These are phyloP conservation scores for Tholera decimalis DNA, from an alignment of 2,888 invertebrate species.

Conservation along the genomic window DNA sequence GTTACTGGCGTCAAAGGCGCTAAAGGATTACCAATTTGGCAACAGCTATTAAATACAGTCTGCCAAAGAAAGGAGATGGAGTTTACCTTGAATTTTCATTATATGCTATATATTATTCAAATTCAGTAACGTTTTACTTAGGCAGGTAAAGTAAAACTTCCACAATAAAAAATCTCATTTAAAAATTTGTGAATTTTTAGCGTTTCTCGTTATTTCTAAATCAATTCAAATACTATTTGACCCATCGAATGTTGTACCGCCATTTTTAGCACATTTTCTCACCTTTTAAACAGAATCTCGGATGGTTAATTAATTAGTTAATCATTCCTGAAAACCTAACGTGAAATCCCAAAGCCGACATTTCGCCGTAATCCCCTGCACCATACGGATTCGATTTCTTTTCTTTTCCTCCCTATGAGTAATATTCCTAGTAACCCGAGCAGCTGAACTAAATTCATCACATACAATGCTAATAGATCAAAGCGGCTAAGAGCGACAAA, in stretches of 20 bases:
- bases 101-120: neutral
- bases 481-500: conserved; percentile 47
- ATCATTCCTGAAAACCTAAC: neutral
- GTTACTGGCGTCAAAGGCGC: conserved; percentile 7
- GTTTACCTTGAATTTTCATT: neutral
- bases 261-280: too few species aligned
- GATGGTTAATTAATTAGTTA: neutral
- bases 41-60: neutral
- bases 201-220: too few species aligned
- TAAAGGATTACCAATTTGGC: conserved; percentile 1
- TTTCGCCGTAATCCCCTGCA: conserved; percentile 3
- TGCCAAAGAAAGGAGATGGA: too few species aligned
- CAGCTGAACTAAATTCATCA: conserved; percentile 57
- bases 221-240: neutral
- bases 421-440: conserved; percentile 50
- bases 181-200: too few species aligned
- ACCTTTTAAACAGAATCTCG: neutral
- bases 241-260: too few species aligned
- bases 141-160: neutral
- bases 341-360: neutral
- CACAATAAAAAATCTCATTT: too few species aligned
- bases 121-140: neutral
- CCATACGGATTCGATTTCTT: conserved; percentile 2
- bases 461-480: conserved; percentile 54
- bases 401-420: conserved; percentile 31